phyloP scores from a whole-genome alignment of 2,888 invertebrate genomes.

The Portevinia maculata region DNA sequence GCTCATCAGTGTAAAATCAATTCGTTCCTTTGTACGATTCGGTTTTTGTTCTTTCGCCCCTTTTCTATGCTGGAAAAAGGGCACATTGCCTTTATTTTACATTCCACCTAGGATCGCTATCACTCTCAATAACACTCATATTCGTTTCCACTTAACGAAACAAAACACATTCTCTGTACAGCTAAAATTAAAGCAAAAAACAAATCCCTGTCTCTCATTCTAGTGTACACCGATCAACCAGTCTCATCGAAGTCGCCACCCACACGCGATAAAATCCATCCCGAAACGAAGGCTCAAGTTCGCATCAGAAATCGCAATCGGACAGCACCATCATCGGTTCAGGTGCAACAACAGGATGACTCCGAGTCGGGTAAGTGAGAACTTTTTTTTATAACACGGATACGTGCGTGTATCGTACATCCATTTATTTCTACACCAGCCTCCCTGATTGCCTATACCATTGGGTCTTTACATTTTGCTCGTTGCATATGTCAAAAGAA shows the following conservation, averaged over 20 bases:
- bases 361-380: slow-evolving; percentile 76
- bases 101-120: slow-evolving; percentile 49
- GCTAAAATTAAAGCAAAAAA: background rate
- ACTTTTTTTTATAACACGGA: slow-evolving; percentile 6
- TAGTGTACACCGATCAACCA: slow-evolving; percentile 87
- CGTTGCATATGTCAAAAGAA: slow-evolving; percentile 72
- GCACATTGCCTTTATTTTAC: slow-evolving; percentile 6
- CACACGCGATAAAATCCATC: slow-evolving; percentile 90
- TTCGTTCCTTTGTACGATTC: slow-evolving; percentile 30
- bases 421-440: slow-evolving; percentile 49
- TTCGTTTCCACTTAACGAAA: slow-evolving; percentile 51
- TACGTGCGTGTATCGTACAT: slow-evolving; percentile 36
- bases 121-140: slow-evolving; percentile 60
- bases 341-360: slow-evolving; percentile 74
- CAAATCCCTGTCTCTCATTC: slow-evolving; percentile 72
- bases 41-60: background rate
- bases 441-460: slow-evolving; percentile 10
- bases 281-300: slow-evolving; percentile 88
- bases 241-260: slow-evolving; percentile 91
- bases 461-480: slow-evolving; percentile 39
- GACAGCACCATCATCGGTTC: slow-evolving; percentile 70
- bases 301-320: slow-evolving; percentile 82
- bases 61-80: slow-evolving; percentile 2
- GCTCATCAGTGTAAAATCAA: slow-evolving; percentile 46
- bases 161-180: slow-evolving; percentile 1